These are phyloP conservation scores for Chunga burmeisteri DNA, from an alignment of 2,113 vertebrate species.

Conservation along the genomic window DNA sequence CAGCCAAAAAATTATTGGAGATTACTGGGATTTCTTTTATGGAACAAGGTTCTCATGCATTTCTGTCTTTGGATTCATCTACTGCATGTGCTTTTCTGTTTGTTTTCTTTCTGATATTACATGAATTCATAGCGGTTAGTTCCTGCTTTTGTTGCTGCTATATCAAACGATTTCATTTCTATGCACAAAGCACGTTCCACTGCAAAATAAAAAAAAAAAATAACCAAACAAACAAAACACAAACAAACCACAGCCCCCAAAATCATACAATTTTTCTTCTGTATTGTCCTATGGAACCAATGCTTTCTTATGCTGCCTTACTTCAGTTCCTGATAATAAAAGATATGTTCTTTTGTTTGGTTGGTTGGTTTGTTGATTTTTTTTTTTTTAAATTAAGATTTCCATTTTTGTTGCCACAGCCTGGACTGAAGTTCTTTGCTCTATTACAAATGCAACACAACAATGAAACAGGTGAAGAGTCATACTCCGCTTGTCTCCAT, in stretches of 20 bases:
- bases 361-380: too few relatives aligned
- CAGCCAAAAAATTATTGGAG: not conserved
- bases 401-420: not conserved
- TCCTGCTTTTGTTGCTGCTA: not conserved
- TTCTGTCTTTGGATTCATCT: not conserved
- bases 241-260: not conserved
- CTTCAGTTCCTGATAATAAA: not conserved
- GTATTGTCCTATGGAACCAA: not conserved
- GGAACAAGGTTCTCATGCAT: not conserved
- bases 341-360: too few relatives aligned
- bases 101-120: not conserved
- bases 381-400: not conserved
- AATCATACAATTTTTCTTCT: not conserved
- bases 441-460: not conserved
- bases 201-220: not conserved
- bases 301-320: not conserved
- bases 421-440: not conserved
- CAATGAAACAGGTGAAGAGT: not conserved
- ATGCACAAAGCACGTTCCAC: not conserved
- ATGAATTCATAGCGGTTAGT: not conserved
- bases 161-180: not conserved
- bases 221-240: too few relatives aligned
- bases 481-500: not conserved
- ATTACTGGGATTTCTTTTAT: not conserved
- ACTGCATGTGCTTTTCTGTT: not conserved